These are phyloP conservation scores for Ginglymostoma cirratum DNA, from an alignment of 2,113 vertebrate species.

Conservation along the genomic window DNA sequence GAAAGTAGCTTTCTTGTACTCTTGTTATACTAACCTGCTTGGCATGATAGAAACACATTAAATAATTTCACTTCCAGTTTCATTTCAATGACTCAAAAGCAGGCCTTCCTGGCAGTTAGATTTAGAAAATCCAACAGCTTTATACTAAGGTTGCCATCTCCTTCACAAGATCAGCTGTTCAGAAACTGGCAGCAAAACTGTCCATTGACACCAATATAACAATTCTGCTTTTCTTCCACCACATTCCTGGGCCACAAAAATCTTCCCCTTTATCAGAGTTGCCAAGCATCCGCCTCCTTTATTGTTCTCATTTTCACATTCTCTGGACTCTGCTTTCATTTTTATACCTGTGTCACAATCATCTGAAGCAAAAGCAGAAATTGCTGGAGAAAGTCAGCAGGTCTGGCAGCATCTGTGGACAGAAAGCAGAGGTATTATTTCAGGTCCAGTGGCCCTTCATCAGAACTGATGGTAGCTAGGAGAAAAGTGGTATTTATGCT, in stretches of 20 bases:
- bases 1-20: slow-evolving; percentile 23
- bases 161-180: not conserved
- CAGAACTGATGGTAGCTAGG: too few species aligned
- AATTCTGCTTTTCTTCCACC: not conserved
- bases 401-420: too few species aligned
- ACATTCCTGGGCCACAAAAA: not conserved
- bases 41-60: slow-evolving; percentile 12
- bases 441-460: too few species aligned
- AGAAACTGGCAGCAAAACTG: not conserved
- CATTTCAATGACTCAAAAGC: slow-evolving; percentile 12
- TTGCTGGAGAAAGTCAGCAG: too few species aligned
- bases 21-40: slow-evolving; percentile 30
- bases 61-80: slow-evolving; percentile 24
- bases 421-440: too few species aligned
- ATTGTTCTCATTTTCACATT: not conserved
- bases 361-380: not conserved
- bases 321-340: not conserved
- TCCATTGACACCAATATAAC: not conserved
- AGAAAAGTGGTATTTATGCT: too few species aligned
- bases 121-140: slow-evolving; percentile 15
- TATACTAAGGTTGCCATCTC: not conserved
- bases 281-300: not conserved
- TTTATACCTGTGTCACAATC: not conserved
- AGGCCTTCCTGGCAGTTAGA: not conserved
- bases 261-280: not conserved